Percentiles rank a stretch among this genome's conserved stretches.
These are phyloP conservation scores for human DNA, from an alignment of 2,113 vertebrate genomes.

Conservation along the genomic window DNA sequence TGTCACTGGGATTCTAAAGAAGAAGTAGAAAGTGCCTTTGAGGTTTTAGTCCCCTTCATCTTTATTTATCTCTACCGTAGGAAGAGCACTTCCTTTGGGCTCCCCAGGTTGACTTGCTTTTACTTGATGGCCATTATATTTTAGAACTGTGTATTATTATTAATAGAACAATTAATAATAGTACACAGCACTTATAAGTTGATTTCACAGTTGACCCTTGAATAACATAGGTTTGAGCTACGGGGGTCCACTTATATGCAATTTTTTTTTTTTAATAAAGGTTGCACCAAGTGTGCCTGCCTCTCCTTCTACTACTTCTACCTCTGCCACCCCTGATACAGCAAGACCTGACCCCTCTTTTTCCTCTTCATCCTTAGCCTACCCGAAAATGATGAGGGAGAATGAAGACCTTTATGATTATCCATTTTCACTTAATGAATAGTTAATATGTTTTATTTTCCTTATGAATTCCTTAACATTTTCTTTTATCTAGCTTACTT, in stretches of 20 bases:
- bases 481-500: neutral
- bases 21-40: neutral
- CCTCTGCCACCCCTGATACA: neutral
- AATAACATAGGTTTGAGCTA: neutral
- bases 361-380: neutral
- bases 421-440: neutral
- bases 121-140: neutral
- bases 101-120: neutral
- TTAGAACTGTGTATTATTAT: neutral
- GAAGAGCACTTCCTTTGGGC: neutral
- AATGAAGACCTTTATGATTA: neutral
- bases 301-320: neutral
- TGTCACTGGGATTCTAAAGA: neutral
- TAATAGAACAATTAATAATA: neutral
- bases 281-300: neutral
- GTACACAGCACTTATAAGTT: neutral
- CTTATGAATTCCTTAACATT: neutral
- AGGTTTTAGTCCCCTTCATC: neutral
- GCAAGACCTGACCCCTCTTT: neutral
- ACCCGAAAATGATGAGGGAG: neutral
- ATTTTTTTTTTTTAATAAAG: neutral
- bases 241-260: neutral
- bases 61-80: neutral
- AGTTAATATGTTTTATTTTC: neutral
- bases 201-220: neutral